phyloP scores from a whole-genome alignment of 92 coral and sea anemone genomes.

The Zoanthus solanderi region DNA sequence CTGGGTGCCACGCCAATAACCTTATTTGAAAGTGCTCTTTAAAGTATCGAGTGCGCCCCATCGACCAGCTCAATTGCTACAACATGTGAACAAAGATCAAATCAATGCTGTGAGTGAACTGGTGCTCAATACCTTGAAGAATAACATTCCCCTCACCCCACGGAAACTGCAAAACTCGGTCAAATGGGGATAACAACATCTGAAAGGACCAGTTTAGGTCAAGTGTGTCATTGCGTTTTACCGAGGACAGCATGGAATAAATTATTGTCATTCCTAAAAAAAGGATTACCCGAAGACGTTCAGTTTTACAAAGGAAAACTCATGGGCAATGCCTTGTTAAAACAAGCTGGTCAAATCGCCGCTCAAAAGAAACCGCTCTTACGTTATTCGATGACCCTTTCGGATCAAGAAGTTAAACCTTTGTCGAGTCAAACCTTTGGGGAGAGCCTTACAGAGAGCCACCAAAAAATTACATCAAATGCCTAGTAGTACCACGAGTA shows the following conservation, averaged over 20 bases:
- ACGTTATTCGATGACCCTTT: too few relatives aligned
- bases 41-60: background rate
- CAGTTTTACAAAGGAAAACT: background rate
- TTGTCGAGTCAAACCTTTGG: too few relatives aligned
- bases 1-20: background rate
- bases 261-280: background rate
- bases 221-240: too few relatives aligned
- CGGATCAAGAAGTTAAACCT: too few relatives aligned
- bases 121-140: background rate
- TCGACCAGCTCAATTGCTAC: background rate
- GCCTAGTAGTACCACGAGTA: too few relatives aligned
- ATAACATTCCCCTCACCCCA: background rate
- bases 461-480: too few relatives aligned
- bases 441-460: too few relatives aligned
- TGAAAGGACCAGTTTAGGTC: too few relatives aligned
- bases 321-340: background rate
- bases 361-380: background rate
- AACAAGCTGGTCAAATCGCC: background rate
- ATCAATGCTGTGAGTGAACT: background rate
- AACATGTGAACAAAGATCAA: background rate
- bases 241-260: too few relatives aligned
- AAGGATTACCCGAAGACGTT: background rate
- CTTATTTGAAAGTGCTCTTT: too few relatives aligned
- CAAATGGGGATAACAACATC: background rate
- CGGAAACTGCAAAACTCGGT: too few relatives aligned